Conservation (phyloP, 2,888 invertebrate species). For the Limulus polyphemus region DNA sequence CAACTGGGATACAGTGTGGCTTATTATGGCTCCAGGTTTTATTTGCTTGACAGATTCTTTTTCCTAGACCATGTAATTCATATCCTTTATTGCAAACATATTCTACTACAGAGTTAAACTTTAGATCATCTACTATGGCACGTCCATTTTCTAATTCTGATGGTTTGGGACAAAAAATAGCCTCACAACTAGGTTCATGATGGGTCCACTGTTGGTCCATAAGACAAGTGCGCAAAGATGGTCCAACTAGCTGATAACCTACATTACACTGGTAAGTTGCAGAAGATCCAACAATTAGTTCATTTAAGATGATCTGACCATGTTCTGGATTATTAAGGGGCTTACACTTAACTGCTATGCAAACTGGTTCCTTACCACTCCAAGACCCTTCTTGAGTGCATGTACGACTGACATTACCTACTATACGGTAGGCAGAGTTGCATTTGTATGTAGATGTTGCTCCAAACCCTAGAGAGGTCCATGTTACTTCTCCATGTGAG, state of each 20-base stretch:
- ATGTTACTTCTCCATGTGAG: constrained; percentile 23
- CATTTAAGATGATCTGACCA: constrained; percentile 35
- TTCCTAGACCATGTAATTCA: constrained; percentile 19
- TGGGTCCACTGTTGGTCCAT: constrained; percentile 21
- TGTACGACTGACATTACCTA: constrained; percentile 28
- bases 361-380: constrained; percentile 27
- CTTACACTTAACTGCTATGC: constrained; percentile 26
- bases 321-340: constrained; percentile 32
- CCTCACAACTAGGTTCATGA: constrained; percentile 28
- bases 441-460: constrained; percentile 22
- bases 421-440: constrained; percentile 28
- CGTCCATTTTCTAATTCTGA: constrained; percentile 28
- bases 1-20: constrained; percentile 26
- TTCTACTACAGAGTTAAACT: constrained; percentile 11
- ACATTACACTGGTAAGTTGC: constrained; percentile 20
- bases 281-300: constrained; percentile 29
- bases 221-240: constrained; percentile 16
- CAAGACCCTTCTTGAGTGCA: constrained; percentile 18
- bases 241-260: constrained; percentile 22
- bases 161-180: constrained; percentile 30
- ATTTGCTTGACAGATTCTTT: constrained; percentile 24
- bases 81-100: constrained; percentile 20
- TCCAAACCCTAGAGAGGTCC: constrained; percentile 7
- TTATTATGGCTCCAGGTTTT: constrained; percentile 30
- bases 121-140: not conserved